Evolutionary conservation across 2,888 invertebrate genomes (phyloP).

Genomic region (Ornithoptera alexandrae): DNA sequence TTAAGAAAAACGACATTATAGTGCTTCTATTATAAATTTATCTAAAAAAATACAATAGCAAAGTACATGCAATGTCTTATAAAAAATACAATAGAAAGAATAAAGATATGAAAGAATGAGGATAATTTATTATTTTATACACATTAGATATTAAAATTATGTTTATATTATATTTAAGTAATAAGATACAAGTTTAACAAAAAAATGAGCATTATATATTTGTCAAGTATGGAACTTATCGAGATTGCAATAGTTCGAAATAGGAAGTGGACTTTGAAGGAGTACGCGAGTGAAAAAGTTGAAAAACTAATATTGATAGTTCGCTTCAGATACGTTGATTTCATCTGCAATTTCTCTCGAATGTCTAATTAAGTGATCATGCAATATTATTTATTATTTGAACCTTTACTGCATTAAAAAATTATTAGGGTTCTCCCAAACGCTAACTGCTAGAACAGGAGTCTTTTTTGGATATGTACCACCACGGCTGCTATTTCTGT

Average conservation of each 20-base stretch:
- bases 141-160: not conserved
- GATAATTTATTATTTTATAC: not conserved
- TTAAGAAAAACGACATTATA: not conserved
- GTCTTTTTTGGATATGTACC: too few species aligned
- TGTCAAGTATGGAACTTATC: constrained; percentile 16
- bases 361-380: not conserved
- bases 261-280: constrained; percentile 9
- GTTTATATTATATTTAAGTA: constrained; percentile 1
- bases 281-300: constrained; percentile 18
- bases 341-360: not conserved
- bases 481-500: too few species aligned
- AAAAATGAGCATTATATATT: not conserved
- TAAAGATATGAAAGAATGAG: too few species aligned
- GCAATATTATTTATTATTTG: not conserved
- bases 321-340: constrained; percentile 22
- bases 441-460: too few species aligned
- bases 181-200: constrained; percentile 3
- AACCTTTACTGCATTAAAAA: too few species aligned
- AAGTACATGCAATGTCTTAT: too few species aligned
- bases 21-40: not conserved
- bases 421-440: too few species aligned
- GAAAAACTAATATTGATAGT: constrained; percentile 26
- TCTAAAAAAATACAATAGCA: not conserved
- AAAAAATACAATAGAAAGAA: too few species aligned
- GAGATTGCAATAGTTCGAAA: constrained; percentile 6